These are phyloP conservation scores for Anolis sagrei DNA, from an alignment of 2,113 vertebrate species.

Conservation along the genomic window DNA sequence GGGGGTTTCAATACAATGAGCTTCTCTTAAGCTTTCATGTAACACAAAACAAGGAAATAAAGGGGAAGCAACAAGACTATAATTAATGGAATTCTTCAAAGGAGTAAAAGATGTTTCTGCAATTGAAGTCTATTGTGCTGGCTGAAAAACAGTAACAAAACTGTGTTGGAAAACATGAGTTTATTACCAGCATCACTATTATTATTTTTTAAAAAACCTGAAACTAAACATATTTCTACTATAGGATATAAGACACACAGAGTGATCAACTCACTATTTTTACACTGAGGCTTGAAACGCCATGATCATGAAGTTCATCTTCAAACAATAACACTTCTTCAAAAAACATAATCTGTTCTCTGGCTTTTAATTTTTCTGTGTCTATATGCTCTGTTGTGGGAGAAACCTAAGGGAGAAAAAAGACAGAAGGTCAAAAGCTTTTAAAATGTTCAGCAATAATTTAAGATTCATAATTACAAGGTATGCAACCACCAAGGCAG, in stretches of 20 bases:
- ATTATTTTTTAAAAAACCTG: background rate
- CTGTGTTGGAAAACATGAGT: background rate
- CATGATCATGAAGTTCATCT: conserved; percentile 97
- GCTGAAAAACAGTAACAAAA: background rate
- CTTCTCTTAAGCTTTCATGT: background rate
- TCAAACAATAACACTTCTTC: conserved; percentile 97
- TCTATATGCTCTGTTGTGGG: conserved; percentile 91
- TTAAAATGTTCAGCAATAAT: background rate
- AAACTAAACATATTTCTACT: background rate
- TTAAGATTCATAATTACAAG: background rate
- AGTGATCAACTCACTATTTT: conserved; percentile 88
- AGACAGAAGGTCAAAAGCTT: conserved; percentile 4
- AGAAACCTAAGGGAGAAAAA: conserved; percentile 77
- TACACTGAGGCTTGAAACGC: conserved; percentile 93
- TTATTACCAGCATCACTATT: background rate
- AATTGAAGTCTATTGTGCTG: background rate
- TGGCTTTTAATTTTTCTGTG: conserved; percentile 92
- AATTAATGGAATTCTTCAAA: background rate
- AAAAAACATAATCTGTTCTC: conserved; percentile 97
- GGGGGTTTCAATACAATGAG: background rate
- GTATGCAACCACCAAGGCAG: background rate
- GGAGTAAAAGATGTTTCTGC: background rate
- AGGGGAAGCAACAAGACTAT: background rate
- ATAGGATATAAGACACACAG: background rate
- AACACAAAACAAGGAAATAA: background rate